Percentiles rank a stretch among this genome's conserved stretches.
phyloP scores from a whole-genome alignment of 2,888 invertebrate species.

The Leucania comma region DNA sequence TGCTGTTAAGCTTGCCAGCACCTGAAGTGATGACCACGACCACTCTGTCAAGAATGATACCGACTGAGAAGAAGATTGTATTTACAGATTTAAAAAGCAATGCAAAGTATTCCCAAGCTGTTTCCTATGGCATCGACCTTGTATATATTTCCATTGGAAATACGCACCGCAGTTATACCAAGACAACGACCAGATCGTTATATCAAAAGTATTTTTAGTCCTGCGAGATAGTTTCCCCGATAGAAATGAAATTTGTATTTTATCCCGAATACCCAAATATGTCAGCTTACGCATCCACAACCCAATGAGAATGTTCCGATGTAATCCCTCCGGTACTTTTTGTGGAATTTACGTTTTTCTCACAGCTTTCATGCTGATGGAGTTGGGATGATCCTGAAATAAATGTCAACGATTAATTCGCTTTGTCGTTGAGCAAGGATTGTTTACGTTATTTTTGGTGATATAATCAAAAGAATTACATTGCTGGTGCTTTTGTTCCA shows the following conservation, averaged over 20 bases:
- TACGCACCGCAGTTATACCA: too few relatives aligned
- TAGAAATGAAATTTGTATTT: not conserved
- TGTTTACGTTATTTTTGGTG: not conserved
- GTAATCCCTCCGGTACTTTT: constrained; percentile 19
- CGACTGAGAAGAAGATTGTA: too few relatives aligned
- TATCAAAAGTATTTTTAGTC: not conserved
- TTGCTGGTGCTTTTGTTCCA: not conserved
- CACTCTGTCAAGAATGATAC: too few relatives aligned
- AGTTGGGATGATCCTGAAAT: constrained; percentile 22
- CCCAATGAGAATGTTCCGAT: constrained; percentile 8
- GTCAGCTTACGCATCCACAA: constrained; percentile 15
- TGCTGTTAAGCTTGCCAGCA: too few relatives aligned
- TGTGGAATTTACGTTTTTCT: not conserved
- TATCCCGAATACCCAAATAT: constrained; percentile 14
- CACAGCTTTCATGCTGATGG: not conserved
- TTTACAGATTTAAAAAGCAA: too few relatives aligned
- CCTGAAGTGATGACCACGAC: too few relatives aligned
- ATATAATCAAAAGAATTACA: not conserved
- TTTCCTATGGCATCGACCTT: too few relatives aligned
- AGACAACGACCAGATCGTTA: too few relatives aligned
- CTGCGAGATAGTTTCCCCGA: not conserved
- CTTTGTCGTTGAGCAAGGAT: not conserved
- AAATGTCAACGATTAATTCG: constrained; percentile 19
- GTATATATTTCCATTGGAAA: too few relatives aligned
- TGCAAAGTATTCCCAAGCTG: too few relatives aligned